These are phyloP conservation scores for Ctenosaura bakeri DNA, from an alignment of 2,797 vertebrate species.

Conservation along the genomic window DNA sequence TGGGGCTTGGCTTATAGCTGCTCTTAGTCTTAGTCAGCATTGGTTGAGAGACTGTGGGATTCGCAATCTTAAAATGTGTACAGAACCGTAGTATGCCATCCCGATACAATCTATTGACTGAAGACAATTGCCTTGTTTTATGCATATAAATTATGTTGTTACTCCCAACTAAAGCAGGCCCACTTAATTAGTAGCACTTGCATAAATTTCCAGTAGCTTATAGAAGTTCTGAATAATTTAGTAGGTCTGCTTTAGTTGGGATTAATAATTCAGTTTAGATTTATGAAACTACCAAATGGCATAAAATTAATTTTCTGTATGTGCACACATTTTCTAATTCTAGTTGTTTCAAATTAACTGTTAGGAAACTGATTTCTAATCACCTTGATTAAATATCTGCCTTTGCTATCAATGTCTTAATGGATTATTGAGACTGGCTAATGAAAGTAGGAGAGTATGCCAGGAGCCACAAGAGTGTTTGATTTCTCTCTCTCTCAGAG, in stretches of 20 bases:
- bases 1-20: not conserved
- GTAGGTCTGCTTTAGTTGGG: not conserved
- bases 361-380: not conserved
- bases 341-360: not conserved
- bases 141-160: no score
- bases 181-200: no score
- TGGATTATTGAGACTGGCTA: not conserved
- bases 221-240: no score
- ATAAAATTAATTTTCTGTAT: not conserved
- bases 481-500: not conserved
- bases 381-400: not conserved
- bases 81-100: no score
- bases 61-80: no score
- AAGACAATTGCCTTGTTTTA: no score
- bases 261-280: not conserved
- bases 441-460: not conserved
- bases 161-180: no score
- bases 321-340: not conserved
- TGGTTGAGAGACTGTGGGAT: no score
- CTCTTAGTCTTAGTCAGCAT: no score
- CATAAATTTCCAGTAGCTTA: no score
- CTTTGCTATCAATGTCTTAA: not conserved
- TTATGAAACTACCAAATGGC: not conserved
- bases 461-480: not conserved
- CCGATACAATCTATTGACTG: no score